Base-by-base conservation (phyloP, 2,888 invertebrate genomes). In the Chouioia cunea region DNA sequence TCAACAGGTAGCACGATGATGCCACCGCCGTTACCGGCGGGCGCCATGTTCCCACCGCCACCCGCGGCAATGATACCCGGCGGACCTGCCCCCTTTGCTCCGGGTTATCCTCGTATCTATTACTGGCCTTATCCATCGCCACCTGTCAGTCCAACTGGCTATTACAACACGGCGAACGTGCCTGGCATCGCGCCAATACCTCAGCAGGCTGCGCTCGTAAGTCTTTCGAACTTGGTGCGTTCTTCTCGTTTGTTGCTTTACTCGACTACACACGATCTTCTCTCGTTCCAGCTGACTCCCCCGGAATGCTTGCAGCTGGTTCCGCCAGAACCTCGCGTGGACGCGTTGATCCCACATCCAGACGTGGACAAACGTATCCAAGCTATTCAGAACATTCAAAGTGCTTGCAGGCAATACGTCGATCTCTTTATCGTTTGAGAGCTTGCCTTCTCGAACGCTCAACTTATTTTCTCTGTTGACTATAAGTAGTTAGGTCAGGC, bases 51-150 rank as follows among this genome's bases (percentile, higher is more conserved):
- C 85, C 85, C 74, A 87, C 88, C 89, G 36, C 88, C 89, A 20
- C 82, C 82, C 59, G 87, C 89, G 66, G 87, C 90, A 81, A 81
- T 85, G 76, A 63, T 85, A 60, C 79, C 84, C 8, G 89, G 89
- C 50, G 86, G 83, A 50, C 87, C 87, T 16, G 84, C 87, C 23
- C 89, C 89, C 76, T 89, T 89, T 76, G 89, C 89, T 47, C 91
- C 91, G 43, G 91, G 91, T 65, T 90, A 93, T 73, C 85, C 86
- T 43, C 88, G 88, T 4, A 87, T 90, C 52, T 92, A 96, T 78
- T 96, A 96, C 88, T 97, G 96, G 96, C 93, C 94, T 0, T 97
- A 97, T 87, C 96, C 97, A 57, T 96, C 96, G 79, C 97, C 97
- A 48, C 97, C 97, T 0, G 96, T 97, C 18, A 96, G 96, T 53